Evolutionary conservation across 2,888 invertebrate species (phyloP).

Genomic region (Stictocephala bisonia): DNA sequence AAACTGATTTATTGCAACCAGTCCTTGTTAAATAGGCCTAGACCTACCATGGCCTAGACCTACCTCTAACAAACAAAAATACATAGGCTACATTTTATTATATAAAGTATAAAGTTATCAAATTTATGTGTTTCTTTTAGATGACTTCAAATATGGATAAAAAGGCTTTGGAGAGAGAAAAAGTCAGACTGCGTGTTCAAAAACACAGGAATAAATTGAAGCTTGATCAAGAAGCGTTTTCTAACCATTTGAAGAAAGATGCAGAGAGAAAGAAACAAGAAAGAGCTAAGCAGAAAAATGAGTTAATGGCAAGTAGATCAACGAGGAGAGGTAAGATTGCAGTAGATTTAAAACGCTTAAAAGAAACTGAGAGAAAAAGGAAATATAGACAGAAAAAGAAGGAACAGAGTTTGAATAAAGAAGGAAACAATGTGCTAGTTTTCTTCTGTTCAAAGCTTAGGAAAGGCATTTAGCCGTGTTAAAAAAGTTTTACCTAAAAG

Average conservation of each 20-base stretch:
- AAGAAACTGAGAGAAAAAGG: slow-evolving; percentile 29
- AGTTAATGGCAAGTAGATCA: slow-evolving; percentile 36
- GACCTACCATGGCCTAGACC: too few species aligned
- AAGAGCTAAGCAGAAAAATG: slow-evolving; percentile 33
- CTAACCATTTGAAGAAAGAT: slow-evolving; percentile 36
- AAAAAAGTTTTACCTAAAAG: slow-evolving; percentile 36
- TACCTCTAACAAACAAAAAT: slow-evolving; percentile 33
- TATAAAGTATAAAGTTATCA: slow-evolving; percentile 25
- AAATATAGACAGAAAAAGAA: slow-evolving; percentile 13
- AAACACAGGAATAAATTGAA: slow-evolving; percentile 35
- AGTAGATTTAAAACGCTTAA: slow-evolving; percentile 27
- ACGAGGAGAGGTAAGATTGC: slow-evolving; percentile 33
- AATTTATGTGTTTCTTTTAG: slow-evolving; percentile 14
- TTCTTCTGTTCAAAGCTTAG: slow-evolving; percentile 35
- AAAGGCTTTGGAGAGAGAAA: slow-evolving; percentile 34
- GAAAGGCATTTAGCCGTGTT: slow-evolving; percentile 33
- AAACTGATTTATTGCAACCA: slow-evolving; percentile 33
- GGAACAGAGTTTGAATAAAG: slow-evolving; percentile 19
- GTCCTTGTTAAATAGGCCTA: slow-evolving; percentile 29
- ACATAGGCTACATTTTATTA: slow-evolving; percentile 36
- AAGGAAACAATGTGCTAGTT: slow-evolving; percentile 29
- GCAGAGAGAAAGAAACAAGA: slow-evolving; percentile 41
- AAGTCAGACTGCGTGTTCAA: slow-evolving; percentile 36
- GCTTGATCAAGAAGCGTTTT: slow-evolving; percentile 30
- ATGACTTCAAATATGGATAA: slow-evolving; percentile 15